These are phyloP conservation scores for Galagoides demidoff DNA, from an alignment of 2,797 vertebrate genomes.

Conservation along the genomic window DNA sequence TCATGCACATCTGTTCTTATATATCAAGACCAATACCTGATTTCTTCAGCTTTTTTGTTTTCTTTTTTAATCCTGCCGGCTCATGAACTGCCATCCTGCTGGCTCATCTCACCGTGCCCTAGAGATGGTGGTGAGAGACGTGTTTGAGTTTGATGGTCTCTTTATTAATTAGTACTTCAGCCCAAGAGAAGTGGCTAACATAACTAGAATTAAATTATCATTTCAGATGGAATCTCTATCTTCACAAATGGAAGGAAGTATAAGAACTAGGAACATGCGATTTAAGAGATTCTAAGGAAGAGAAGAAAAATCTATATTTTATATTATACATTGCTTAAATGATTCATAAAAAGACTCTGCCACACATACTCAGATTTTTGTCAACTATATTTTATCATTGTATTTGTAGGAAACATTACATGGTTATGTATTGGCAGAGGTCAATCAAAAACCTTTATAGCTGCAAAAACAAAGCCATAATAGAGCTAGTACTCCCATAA, in stretches of 20 bases:
- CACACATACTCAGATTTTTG: neutral
- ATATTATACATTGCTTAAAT: neutral
- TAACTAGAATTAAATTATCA: neutral
- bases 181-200: neutral
- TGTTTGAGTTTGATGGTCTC: slow-evolving; percentile 58
- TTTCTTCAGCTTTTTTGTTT: slow-evolving; percentile 61
- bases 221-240: neutral
- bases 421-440: neutral
- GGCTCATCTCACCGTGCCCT: neutral
- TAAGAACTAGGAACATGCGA: neutral
- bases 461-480: neutral
- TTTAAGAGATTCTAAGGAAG: neutral
- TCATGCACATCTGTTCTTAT: slow-evolving; percentile 82
- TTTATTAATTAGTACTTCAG: slow-evolving; percentile 51
- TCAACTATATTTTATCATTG: neutral
- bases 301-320: neutral
- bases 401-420: neutral
- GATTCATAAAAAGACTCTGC: neutral
- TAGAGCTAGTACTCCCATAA: neutral
- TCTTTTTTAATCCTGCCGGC: slow-evolving; percentile 64
- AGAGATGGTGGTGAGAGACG: slow-evolving; percentile 34
- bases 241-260: neutral
- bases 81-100: slow-evolving; percentile 33
- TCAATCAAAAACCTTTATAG: neutral
- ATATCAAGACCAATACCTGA: slow-evolving; percentile 68